A percentile compares a stretch with the other conserved stretches of the same genome.
Evolutionary conservation across 2,113 vertebrate genomes (phyloP).

Genomic region (Hipposideros armiger): DNA sequence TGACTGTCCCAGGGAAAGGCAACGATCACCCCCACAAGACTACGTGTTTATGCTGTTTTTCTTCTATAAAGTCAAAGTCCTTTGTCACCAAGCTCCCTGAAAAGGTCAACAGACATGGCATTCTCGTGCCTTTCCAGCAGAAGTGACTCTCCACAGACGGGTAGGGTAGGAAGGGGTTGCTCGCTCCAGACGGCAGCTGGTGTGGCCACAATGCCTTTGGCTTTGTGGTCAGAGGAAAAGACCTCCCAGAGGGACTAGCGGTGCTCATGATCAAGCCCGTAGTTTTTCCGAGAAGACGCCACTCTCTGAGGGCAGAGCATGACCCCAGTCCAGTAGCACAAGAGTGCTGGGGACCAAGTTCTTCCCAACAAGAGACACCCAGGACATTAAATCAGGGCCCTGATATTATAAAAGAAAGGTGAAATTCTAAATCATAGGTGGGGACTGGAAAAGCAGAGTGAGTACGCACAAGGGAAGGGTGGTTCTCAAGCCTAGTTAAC

Average conservation of each 20-base stretch:
- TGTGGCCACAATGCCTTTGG: background rate
- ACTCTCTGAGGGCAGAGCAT: background rate
- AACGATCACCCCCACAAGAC: background rate
- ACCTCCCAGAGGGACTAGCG: background rate
- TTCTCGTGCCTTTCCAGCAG: background rate
- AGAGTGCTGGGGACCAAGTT: background rate
- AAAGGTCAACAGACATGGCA: background rate
- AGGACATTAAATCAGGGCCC: background rate
- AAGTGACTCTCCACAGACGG: background rate
- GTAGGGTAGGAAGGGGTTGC: background rate
- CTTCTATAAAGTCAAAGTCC: constrained; percentile 27
- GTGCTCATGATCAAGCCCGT: background rate
- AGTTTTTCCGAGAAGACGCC: background rate
- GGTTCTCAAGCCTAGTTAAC: background rate
- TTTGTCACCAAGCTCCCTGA: background rate
- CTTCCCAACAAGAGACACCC: background rate
- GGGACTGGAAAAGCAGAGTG: background rate
- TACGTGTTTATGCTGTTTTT: background rate
- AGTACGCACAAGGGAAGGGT: background rate
- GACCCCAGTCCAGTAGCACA: background rate
- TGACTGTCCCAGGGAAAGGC: background rate
- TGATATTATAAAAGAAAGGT: background rate
- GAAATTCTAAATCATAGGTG: background rate
- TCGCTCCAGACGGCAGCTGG: background rate
- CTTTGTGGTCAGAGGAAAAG: constrained; percentile 3